Evolutionary conservation across 2,797 vertebrate species (phyloP).

Genomic region (Phylloscopus collybita): DNA sequence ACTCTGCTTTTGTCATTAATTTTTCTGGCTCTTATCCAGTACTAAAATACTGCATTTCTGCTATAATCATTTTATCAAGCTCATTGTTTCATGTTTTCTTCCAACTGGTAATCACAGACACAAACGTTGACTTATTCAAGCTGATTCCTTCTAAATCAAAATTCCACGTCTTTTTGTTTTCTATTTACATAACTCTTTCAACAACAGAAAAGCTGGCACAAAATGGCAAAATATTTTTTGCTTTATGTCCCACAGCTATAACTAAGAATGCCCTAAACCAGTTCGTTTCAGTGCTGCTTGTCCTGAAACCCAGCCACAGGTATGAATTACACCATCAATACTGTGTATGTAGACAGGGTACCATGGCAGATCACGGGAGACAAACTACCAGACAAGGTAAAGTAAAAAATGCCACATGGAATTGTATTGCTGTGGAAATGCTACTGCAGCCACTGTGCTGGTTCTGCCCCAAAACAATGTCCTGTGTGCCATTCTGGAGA

Average conservation of each 20-base stretch:
- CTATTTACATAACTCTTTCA: not conserved
- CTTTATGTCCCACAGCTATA: not conserved
- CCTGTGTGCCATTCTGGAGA: not conserved
- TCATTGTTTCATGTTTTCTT: slow-evolving; percentile 16
- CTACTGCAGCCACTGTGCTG: not conserved
- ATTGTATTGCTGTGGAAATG: not conserved
- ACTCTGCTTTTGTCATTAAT: not conserved
- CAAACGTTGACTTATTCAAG: not conserved
- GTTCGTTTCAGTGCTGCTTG: not conserved
- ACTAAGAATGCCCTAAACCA: not conserved
- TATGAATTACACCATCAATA: not conserved
- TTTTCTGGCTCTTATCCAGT: not conserved
- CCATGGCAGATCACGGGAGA: not conserved
- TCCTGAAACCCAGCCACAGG: not conserved
- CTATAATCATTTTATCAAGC: not conserved
- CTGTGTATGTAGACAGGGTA: not conserved
- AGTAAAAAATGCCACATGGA: not conserved
- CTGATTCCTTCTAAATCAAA: not conserved
- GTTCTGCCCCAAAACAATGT: not conserved
- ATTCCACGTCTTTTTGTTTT: not conserved
- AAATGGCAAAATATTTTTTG: not conserved
- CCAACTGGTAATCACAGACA: not conserved
- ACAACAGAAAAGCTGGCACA: not conserved
- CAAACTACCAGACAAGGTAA: not conserved
- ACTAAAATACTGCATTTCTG: not conserved